Percentiles rank a stretch among this genome's conserved stretches.
phyloP scores from a whole-genome alignment of 2,797 vertebrate genomes.

The Siniperca obscura region DNA sequence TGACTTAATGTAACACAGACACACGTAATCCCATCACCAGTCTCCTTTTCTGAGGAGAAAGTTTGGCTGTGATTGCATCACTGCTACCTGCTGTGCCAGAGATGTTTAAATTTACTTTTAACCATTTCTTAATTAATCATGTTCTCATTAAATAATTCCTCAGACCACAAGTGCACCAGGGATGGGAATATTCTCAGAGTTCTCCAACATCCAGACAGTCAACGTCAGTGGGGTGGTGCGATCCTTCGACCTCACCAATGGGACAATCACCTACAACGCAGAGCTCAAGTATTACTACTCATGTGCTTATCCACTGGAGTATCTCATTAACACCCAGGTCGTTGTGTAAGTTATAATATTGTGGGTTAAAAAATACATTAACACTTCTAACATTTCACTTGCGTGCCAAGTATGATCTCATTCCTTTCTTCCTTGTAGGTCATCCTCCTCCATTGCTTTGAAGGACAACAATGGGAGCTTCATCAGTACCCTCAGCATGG shows the following conservation, averaged over 20 bases:
- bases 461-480: constrained; percentile 86
- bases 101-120: constrained; percentile 44
- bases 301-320: constrained; percentile 84
- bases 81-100: constrained; percentile 22
- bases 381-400: neutral
- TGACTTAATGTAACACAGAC: constrained; percentile 23
- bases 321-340: constrained; percentile 83
- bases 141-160: constrained; percentile 46
- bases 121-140: constrained; percentile 40
- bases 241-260: constrained; percentile 77
- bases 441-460: constrained; percentile 80
- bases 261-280: constrained; percentile 81
- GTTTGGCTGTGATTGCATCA: constrained; percentile 50
- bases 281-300: constrained; percentile 85
- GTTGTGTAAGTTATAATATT: constrained; percentile 76
- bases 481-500: constrained; percentile 83
- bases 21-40: constrained; percentile 10
- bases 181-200: constrained; percentile 79
- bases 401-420: neutral
- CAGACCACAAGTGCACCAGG: constrained; percentile 77
- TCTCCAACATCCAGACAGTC: constrained; percentile 82
- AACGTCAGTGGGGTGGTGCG: constrained; percentile 80
- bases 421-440: constrained; percentile 60
- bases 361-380: neutral
- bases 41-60: constrained; percentile 18